Percentiles rank a stretch among this genome's conserved stretches.
Conservation (phyloP, 35 echinoderm and acorn worm genomes). For the Eucidaris tribuloides region DNA sequence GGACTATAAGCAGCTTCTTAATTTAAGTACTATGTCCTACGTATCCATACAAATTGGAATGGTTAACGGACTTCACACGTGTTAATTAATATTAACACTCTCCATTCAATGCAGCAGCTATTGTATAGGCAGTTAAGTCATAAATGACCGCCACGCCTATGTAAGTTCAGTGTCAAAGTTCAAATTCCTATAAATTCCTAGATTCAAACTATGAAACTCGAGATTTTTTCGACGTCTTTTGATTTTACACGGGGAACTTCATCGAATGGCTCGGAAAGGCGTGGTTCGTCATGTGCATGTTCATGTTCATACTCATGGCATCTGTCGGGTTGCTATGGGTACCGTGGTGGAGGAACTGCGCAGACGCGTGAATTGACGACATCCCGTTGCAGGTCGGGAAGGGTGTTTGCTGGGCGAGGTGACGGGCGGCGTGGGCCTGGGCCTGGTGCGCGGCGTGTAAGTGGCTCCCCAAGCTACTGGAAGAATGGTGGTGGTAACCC, state of each 20-base stretch:
- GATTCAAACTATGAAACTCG: too few relatives aligned
- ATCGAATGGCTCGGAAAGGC: conserved; percentile 76
- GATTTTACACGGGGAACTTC: conserved; percentile 76
- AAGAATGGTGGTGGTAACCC: conserved; percentile 69
- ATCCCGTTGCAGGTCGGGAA: conserved; percentile 77
- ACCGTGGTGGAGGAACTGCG: conserved; percentile 84
- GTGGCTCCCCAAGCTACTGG: conserved; percentile 32
- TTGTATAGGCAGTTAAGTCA: too few relatives aligned
- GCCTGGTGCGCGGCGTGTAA: conserved; percentile 56
- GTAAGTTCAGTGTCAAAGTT: too few relatives aligned
- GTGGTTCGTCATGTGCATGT: conserved; percentile 82
- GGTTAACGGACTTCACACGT: too few relatives aligned
- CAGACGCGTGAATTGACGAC: conserved; percentile 70
- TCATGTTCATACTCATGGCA: conserved; percentile 86
- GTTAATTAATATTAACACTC: too few relatives aligned
- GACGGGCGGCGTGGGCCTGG: conserved; percentile 66
- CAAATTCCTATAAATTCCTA: too few relatives aligned
- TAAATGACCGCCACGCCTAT: too few relatives aligned
- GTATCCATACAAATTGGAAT: too few relatives aligned
- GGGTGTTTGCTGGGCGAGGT: conserved; percentile 64
- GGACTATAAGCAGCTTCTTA: too few relatives aligned
- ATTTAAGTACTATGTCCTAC: too few relatives aligned
- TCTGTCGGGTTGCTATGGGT: conserved; percentile 72
- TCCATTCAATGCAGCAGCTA: too few relatives aligned
- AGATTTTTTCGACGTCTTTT: too few relatives aligned